These are phyloP conservation scores for Xiphophorus hellerii DNA, from an alignment of 2,113 vertebrate genomes.

Conservation along the genomic window DNA sequence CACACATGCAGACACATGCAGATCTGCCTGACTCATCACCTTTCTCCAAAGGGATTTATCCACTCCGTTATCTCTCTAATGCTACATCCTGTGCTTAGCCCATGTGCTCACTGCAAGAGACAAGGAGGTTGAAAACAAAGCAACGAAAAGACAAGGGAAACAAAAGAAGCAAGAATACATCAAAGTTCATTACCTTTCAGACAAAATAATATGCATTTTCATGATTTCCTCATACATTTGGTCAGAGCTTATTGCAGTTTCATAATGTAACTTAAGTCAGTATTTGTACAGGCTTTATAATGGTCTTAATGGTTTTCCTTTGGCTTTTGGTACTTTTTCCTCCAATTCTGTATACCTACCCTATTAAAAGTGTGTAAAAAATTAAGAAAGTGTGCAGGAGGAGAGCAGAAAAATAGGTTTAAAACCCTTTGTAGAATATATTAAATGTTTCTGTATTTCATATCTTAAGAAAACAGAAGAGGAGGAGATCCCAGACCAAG, in stretches of 20 bases:
- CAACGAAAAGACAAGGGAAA: conserved; percentile 8
- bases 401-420: not conserved
- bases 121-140: conserved; percentile 7
- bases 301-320: not conserved
- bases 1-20: conserved; percentile 40
- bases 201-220: not conserved
- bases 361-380: too few species aligned
- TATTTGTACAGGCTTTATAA: not conserved
- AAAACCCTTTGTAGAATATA: not conserved
- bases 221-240: not conserved
- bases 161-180: not conserved
- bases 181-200: not conserved
- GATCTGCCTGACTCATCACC: conserved; percentile 84
- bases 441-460: too few species aligned
- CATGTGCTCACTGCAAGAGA: conserved; percentile 17
- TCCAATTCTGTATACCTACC: not conserved
- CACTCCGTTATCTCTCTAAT: conserved; percentile 66
- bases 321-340: not conserved
- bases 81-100: conserved; percentile 62
- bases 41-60: conserved; percentile 77
- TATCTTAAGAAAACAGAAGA: too few species aligned
- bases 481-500: too few species aligned
- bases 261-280: not conserved
- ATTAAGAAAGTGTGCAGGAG: too few species aligned
- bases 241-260: not conserved